Percentiles rank a stretch among this genome's conserved stretches.
Evolutionary conservation across 1,140 invertebrate species (phyloP).

Genomic region (Proales similis): DNA sequence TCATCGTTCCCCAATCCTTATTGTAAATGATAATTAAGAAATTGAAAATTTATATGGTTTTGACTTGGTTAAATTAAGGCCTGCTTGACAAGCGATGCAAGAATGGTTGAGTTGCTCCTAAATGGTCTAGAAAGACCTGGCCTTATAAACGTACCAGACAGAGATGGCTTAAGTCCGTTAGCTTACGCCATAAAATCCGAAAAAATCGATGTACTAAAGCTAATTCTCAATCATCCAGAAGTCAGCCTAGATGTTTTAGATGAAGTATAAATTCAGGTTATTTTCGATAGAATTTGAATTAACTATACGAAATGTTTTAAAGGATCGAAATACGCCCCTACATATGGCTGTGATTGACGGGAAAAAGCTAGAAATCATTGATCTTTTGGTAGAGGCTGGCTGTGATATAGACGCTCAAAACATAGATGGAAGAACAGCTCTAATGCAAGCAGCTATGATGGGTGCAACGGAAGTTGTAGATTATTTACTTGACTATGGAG

Average conservation of each 20-base stretch:
- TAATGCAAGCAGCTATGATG: constrained; percentile 19
- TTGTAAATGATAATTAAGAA: constrained; percentile 6
- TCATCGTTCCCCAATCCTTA: neutral
- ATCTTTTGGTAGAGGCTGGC: constrained; percentile 16
- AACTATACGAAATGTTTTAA: no score
- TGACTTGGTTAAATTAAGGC: constrained; percentile 8
- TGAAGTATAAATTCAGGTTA: no score
- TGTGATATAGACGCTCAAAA: constrained; percentile 26
- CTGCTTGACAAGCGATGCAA: constrained; percentile 2
- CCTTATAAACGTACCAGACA: constrained; percentile 11
- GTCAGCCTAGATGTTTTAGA: constrained; percentile 28
- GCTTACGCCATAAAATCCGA: constrained; percentile 22
- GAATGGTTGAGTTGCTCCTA: constrained; percentile 12
- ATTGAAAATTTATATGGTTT: neutral
- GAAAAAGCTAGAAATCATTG: constrained; percentile 16
- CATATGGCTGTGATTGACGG: constrained; percentile 34
- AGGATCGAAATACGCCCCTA: constrained; percentile 18
- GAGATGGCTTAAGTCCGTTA: constrained; percentile 12
- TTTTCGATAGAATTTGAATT: no score
- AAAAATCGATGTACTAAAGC: constrained; percentile 12
- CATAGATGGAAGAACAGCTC: constrained; percentile 22
- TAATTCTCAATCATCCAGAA: constrained; percentile 7
- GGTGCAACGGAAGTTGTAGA: constrained; percentile 2
- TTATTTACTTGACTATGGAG: constrained; percentile 26
- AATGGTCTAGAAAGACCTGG: neutral